These are phyloP conservation scores for Archocentrus centrarchus DNA, from an alignment of 2,113 vertebrate genomes.

Conservation along the genomic window DNA sequence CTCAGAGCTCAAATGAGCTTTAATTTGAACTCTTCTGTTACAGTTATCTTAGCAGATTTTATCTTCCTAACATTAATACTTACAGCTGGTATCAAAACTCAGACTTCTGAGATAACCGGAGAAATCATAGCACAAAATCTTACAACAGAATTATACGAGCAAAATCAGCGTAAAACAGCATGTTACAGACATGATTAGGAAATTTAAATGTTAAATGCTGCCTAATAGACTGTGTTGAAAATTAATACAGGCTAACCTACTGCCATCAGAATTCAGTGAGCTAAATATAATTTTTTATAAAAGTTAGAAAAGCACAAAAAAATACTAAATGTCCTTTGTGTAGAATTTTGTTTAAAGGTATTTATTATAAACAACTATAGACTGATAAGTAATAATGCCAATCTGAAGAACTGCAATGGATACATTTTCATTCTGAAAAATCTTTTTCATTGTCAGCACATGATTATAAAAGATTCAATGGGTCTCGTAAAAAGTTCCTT, in stretches of 20 bases:
- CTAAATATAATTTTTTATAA: neutral
- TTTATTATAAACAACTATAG: neutral
- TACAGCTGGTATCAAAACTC: neutral
- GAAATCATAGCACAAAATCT: neutral
- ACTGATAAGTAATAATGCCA: neutral
- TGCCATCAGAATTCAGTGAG: neutral
- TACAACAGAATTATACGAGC: neutral
- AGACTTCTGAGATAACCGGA: too few relatives aligned
- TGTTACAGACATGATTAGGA: too few relatives aligned
- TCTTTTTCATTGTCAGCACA: neutral
- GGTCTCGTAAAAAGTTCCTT: neutral
- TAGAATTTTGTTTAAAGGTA: neutral
- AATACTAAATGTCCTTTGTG: neutral
- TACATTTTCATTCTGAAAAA: neutral
- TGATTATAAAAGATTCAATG: constrained; percentile 7
- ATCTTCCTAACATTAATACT: neutral
- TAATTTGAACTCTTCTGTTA: too few relatives aligned
- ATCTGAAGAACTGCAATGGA: neutral
- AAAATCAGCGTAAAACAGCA: neutral
- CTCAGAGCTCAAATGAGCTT: too few relatives aligned
- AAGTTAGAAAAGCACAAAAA: neutral
- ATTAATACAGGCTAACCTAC: neutral
- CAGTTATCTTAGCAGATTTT: neutral
- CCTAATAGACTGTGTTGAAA: neutral
- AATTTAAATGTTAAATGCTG: neutral